These are phyloP conservation scores for Nomada ferruginata DNA, from an alignment of 2,888 invertebrate species.

Conservation along the genomic window DNA sequence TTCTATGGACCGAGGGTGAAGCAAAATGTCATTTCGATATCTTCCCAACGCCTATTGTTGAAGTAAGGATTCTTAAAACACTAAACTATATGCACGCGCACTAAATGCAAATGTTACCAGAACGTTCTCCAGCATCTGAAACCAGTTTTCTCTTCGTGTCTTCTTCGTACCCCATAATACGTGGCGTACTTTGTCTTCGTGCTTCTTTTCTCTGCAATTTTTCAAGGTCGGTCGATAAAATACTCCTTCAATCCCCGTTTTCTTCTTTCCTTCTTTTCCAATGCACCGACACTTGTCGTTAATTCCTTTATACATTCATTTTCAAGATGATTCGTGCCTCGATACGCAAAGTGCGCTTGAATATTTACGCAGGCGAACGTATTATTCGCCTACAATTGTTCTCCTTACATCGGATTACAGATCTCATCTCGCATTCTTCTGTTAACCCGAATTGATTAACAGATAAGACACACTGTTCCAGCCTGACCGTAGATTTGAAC, in stretches of 20 bases:
- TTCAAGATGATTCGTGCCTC: not conserved
- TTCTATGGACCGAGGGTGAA: not conserved
- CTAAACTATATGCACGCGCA: constrained; percentile 41
- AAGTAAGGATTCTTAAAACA: constrained; percentile 28
- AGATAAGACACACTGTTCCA: constrained; percentile 2
- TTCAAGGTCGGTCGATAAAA: constrained; percentile 40
- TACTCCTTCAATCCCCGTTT: not conserved
- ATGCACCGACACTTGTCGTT: not conserved
- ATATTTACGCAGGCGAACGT: not conserved
- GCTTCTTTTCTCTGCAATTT: constrained; percentile 30
- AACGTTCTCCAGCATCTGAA: constrained; percentile 53
- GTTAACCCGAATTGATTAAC: constrained; percentile 17
- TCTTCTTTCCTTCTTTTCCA: not conserved
- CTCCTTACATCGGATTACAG: constrained; percentile 16
- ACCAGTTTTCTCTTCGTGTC: constrained; percentile 54
- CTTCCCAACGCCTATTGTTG: constrained; percentile 18
- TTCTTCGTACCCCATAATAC: constrained; percentile 43
- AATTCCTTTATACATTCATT: not conserved
- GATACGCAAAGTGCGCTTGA: not conserved
- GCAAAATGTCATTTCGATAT: constrained; percentile 51
- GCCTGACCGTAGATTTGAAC: not conserved
- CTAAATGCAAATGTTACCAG: constrained; percentile 59
- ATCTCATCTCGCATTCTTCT: constrained; percentile 16
- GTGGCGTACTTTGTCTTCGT: constrained; percentile 40
- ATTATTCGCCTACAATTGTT: constrained; percentile 20